Evolutionary conservation across 2,797 vertebrate species (phyloP).

Genomic region (Smutsia gigantea): DNA sequence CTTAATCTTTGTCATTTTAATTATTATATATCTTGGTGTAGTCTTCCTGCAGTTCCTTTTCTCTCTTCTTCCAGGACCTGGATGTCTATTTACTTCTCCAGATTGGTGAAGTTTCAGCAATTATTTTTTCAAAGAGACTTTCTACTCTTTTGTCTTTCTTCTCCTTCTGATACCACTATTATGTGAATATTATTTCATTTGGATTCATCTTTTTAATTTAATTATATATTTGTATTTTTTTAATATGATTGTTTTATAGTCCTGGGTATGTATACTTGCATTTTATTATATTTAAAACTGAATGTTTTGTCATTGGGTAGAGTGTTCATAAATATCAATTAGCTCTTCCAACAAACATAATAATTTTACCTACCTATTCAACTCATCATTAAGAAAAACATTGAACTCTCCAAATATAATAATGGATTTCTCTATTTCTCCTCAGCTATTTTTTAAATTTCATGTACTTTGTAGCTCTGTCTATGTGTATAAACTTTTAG

Average conservation of each 20-base stretch:
- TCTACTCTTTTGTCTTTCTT: no score
- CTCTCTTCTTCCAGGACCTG: no score
- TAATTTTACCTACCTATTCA: neutral
- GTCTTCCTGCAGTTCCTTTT: no score
- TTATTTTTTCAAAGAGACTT: no score
- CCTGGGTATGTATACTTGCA: neutral
- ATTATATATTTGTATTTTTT: neutral
- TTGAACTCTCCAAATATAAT: neutral
- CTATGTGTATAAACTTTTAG: neutral
- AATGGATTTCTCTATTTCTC: neutral
- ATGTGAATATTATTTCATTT: no score
- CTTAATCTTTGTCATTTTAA: no score
- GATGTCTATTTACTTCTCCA: no score
- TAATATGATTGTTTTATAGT: neutral
- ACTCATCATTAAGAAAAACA: neutral
- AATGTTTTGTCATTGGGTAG: neutral
- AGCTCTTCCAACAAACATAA: neutral
- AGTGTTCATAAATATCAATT: neutral
- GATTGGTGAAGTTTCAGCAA: no score
- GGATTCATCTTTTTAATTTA: neutral
- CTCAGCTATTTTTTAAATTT: neutral
- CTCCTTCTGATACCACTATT: no score
- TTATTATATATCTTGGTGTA: no score
- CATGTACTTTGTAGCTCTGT: neutral
- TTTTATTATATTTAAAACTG: neutral